Percentiles rank a stretch among this genome's conserved stretches.
Evolutionary conservation across 2,797 vertebrate genomes (phyloP).

Genomic region (Erpetoichthys calabaricus): DNA sequence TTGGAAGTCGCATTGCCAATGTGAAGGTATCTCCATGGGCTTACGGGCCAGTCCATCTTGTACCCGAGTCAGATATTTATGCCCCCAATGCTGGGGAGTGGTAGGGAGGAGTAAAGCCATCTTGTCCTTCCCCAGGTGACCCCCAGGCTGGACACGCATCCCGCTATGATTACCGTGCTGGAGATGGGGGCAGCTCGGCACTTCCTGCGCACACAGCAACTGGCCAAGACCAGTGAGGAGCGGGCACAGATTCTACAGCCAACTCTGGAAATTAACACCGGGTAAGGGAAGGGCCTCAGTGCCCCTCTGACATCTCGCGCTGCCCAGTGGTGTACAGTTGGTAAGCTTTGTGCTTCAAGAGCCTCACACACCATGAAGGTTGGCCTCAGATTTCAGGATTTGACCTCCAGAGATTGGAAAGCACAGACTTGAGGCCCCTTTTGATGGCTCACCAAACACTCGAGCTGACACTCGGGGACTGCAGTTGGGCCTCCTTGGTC

Average conservation of each 20-base stretch:
- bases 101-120: not conserved
- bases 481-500: no score
- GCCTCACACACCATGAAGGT: no score
- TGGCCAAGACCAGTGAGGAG: slow-evolving; percentile 75
- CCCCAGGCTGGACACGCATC: slow-evolving; percentile 78
- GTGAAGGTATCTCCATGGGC: slow-evolving; percentile 60
- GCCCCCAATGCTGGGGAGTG: not conserved
- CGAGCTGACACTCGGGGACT: no score
- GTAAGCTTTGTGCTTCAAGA: no score
- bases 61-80: not conserved
- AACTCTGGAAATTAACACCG: slow-evolving; percentile 85
- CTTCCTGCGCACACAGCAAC: slow-evolving; percentile 89
- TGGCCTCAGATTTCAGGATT: no score
- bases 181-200: slow-evolving; percentile 95
- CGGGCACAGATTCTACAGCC: slow-evolving; percentile 86
- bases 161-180: slow-evolving; percentile 91
- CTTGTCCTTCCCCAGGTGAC: slow-evolving; percentile 56
- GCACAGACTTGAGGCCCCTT: no score
- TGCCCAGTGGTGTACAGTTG: no score
- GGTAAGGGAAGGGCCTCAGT: slow-evolving; percentile 41
- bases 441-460: no score
- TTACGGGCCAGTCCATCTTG: not conserved
- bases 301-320: no score
- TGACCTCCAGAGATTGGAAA: no score
- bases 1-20: slow-evolving; percentile 63